These are phyloP conservation scores for Monochamus alternatus DNA, from an alignment of 2,888 invertebrate genomes.

Conservation along the genomic window DNA sequence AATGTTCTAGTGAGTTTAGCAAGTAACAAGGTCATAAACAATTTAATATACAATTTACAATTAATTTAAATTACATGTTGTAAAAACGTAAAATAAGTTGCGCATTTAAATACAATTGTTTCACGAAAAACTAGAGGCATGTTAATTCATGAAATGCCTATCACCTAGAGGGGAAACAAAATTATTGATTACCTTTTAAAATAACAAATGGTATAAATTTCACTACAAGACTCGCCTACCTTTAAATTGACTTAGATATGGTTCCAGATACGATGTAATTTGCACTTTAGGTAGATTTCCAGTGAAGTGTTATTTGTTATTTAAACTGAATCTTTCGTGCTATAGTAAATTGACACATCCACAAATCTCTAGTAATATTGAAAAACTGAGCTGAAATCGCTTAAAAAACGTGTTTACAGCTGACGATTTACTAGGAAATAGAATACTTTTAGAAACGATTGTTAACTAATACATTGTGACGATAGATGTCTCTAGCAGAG, in stretches of 20 bases:
- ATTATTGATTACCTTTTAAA: slow-evolving; percentile 2
- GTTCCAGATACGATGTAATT: background rate
- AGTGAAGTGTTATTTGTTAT: background rate
- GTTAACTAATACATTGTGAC: too few relatives aligned
- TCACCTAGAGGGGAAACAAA: background rate
- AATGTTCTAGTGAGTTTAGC: background rate
- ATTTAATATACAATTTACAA: background rate
- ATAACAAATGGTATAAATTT: background rate
- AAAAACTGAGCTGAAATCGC: slow-evolving; percentile 20
- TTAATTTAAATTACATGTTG: slow-evolving; percentile 1
- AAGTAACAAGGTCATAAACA: background rate
- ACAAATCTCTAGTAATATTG: slow-evolving; percentile 27
- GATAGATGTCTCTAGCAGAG: too few relatives aligned
- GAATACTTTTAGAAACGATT: too few relatives aligned
- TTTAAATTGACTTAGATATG: slow-evolving; percentile 13
- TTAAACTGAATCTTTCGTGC: slow-evolving; percentile 5
- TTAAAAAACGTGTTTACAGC: slow-evolving; percentile 30
- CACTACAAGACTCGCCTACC: slow-evolving; percentile 9
- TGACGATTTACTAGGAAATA: background rate
- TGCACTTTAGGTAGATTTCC: background rate
- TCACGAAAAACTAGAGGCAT: background rate
- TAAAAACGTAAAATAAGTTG: background rate
- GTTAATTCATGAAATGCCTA: background rate
- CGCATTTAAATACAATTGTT: background rate
- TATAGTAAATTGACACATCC: slow-evolving; percentile 21